phyloP scores from a whole-genome alignment of 2,888 invertebrate genomes.

The Scaeva pyrastri region DNA sequence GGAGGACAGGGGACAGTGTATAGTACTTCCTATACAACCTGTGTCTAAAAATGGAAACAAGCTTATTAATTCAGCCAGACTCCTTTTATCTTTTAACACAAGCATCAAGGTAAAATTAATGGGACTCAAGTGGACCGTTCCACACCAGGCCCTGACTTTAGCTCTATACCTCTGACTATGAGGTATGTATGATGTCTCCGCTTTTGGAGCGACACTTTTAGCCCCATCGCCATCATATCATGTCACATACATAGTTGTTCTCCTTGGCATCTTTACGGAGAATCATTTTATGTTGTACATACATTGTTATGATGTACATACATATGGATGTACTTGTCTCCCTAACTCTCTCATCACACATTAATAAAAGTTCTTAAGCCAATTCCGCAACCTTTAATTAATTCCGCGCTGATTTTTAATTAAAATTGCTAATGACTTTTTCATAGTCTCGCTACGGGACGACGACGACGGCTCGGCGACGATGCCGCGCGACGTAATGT shows the following conservation, averaged over 20 bases:
- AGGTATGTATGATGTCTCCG: background rate
- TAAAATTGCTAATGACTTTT: conserved; percentile 75
- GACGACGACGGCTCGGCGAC: too few relatives aligned
- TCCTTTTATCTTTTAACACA: background rate
- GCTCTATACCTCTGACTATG: background rate
- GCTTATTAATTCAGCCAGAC: conserved; percentile 40
- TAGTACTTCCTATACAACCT: background rate
- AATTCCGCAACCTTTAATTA: conserved; percentile 66
- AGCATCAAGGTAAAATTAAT: background rate
- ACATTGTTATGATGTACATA: too few relatives aligned
- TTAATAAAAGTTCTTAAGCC: conserved; percentile 53
- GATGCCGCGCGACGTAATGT: conserved; percentile 40
- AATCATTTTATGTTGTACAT: background rate
- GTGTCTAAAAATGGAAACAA: background rate
- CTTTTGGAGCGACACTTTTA: background rate
- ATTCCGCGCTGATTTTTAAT: conserved; percentile 72
- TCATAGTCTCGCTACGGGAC: conserved; percentile 30
- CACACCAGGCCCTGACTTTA: too few relatives aligned
- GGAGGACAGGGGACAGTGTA: too few relatives aligned
- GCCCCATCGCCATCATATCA: background rate
- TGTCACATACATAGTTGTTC: background rate
- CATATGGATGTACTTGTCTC: background rate
- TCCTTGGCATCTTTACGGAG: background rate
- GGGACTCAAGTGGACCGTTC: conserved; percentile 14
- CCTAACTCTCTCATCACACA: conserved; percentile 10